phyloP scores from a whole-genome alignment of 2,888 invertebrate genomes.

The Melolontha melolontha region DNA sequence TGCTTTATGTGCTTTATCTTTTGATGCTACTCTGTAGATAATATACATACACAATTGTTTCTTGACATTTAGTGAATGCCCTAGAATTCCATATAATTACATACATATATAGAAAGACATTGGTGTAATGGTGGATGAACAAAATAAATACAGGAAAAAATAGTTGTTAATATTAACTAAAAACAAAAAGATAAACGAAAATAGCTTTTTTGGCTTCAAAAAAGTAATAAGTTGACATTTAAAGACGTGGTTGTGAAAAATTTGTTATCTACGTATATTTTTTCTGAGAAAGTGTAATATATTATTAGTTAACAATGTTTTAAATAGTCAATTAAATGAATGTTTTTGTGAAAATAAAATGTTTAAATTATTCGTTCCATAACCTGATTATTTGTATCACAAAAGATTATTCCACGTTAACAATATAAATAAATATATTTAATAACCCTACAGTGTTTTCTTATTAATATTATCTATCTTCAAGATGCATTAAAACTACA shows the following conservation, averaged over 20 bases:
- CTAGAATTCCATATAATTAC: constrained; percentile 11
- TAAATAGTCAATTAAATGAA: constrained; percentile 44
- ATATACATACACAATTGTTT: background rate
- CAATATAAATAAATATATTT: constrained; percentile 63
- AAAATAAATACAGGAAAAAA: constrained; percentile 7
- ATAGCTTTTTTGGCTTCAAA: constrained; percentile 24
- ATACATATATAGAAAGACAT: constrained; percentile 22
- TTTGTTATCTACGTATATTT: constrained; percentile 37
- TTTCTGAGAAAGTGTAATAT: constrained; percentile 22
- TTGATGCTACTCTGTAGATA: constrained; percentile 13
- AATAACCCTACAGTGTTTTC: constrained; percentile 48
- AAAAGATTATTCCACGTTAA: constrained; percentile 59
- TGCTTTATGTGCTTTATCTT: no score
- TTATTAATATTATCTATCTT: constrained; percentile 1
- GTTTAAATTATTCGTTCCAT: constrained; percentile 36
- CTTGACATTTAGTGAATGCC: constrained; percentile 10
- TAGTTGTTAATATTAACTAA: constrained; percentile 26
- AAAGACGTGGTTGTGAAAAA: constrained; percentile 43
- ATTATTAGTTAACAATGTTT: constrained; percentile 28
- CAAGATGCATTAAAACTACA: constrained; percentile 1
- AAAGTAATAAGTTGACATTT: constrained; percentile 27
- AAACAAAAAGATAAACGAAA: constrained; percentile 19
- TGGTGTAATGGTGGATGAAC: constrained; percentile 25
- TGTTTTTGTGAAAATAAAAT: constrained; percentile 36
- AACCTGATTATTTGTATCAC: constrained; percentile 37